Evolutionary conservation across 2,797 vertebrate species (phyloP).

Genomic region (Poliocrania exsul): DNA sequence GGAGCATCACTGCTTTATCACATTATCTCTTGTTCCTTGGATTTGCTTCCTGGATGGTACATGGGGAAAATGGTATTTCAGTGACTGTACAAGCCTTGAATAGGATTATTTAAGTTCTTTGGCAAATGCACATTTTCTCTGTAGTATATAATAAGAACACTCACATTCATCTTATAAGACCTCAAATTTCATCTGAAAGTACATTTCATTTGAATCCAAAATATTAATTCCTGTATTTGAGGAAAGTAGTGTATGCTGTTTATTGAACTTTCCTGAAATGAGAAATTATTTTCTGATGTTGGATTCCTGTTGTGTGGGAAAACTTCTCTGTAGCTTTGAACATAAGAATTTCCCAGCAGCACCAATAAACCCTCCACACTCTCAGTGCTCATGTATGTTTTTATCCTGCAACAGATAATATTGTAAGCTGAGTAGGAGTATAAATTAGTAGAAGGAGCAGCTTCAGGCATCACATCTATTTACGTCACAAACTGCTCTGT

Average conservation of each 20-base stretch:
- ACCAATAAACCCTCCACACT: neutral
- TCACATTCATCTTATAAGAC: neutral
- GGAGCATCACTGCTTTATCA: neutral
- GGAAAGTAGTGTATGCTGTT: neutral
- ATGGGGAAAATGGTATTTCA: neutral
- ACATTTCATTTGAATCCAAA: neutral
- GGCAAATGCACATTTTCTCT: neutral
- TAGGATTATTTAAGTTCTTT: neutral
- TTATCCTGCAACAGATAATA: neutral
- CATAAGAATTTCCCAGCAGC: neutral
- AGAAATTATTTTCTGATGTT: neutral
- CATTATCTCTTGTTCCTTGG: neutral
- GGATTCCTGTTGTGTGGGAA: neutral
- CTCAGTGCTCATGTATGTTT: neutral
- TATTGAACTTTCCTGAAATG: neutral
- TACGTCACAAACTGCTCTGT: neutral
- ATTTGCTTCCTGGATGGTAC: neutral
- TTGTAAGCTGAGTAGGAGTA: neutral
- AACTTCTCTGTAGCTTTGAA: neutral
- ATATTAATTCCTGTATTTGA: neutral
- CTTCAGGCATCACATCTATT: neutral
- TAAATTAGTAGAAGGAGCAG: neutral
- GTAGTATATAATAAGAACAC: neutral
- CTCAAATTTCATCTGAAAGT: neutral
- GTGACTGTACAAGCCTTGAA: neutral